phyloP scores from a whole-genome alignment of 2,797 vertebrate species.

The Potorous gilbertii region DNA sequence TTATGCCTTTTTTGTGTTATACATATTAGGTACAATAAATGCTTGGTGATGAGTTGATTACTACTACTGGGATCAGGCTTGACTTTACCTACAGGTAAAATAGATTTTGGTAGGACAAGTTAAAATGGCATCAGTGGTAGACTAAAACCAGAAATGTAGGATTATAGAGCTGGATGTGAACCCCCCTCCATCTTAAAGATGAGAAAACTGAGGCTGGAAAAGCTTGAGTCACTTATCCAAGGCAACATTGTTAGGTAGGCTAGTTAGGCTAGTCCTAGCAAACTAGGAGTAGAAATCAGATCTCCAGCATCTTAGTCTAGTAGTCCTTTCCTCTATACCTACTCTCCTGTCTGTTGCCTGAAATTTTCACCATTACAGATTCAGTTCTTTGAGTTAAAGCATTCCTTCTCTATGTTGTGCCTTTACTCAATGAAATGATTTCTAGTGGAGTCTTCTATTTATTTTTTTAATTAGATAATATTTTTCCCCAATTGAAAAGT shows the following conservation, averaged over 20 bases:
- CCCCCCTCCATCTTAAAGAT: neutral
- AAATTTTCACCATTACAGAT: neutral
- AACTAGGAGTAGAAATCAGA: neutral
- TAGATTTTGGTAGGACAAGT: neutral
- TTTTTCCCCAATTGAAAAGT: no score
- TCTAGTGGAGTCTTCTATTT: neutral
- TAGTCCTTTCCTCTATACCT: neutral
- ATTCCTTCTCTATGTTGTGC: neutral
- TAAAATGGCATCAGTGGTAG: neutral
- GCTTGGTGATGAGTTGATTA: neutral
- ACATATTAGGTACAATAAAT: neutral
- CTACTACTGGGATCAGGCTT: neutral
- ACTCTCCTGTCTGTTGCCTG: neutral
- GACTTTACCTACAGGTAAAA: neutral
- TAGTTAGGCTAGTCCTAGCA: neutral
- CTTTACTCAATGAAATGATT: neutral
- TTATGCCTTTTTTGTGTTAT: neutral
- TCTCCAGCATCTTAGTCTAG: neutral
- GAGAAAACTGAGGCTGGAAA: neutral
- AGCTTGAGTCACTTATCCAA: neutral
- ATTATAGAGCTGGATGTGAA: neutral
- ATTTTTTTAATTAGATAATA: no score
- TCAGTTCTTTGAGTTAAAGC: neutral
- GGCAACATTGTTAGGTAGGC: neutral
- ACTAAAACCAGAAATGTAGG: neutral